phyloP scores from a whole-genome alignment of 2,888 invertebrate genomes.

The Rhynchonema sp. region DNA sequence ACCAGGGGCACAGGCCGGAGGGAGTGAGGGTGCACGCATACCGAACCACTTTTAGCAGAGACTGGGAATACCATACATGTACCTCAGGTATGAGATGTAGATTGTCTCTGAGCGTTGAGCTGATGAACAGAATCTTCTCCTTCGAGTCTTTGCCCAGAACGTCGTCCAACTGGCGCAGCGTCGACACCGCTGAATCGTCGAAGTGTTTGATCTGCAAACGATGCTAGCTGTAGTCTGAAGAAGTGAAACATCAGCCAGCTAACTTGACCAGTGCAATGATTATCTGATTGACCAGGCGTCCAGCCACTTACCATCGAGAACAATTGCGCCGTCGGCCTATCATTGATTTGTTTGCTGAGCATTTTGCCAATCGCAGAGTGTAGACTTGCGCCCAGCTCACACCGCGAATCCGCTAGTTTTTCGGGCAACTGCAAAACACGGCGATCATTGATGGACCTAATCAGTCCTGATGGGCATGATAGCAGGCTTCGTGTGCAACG shows the following conservation, averaged over 20 bases:
- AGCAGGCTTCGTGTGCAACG: no score
- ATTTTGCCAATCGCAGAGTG: conserved; percentile 54
- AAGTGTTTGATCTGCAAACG: conserved; percentile 35
- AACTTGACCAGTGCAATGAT: no score
- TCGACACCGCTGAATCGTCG: conserved; percentile 72
- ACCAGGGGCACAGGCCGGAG: no score
- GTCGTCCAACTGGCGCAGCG: conserved; percentile 75
- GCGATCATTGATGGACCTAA: no score
- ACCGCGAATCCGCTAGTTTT: conserved; percentile 17
- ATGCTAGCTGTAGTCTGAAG: neutral
- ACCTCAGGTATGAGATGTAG: conserved; percentile 61
- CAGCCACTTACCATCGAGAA: conserved; percentile 55
- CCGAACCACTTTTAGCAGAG: no score
- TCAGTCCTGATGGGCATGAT: no score
- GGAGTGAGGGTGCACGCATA: no score
- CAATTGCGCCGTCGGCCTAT: conserved; percentile 72
- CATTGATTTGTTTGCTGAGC: conserved; percentile 54
- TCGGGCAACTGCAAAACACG: conserved; percentile 14
- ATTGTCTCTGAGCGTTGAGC: conserved; percentile 56
- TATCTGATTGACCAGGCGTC: no score
- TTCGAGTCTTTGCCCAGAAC: conserved; percentile 65
- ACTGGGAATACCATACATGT: no score
- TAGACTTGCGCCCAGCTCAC: conserved; percentile 61
- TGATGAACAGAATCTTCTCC: conserved; percentile 71
- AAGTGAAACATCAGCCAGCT: no score